Base-by-base conservation (phyloP, 2,888 invertebrate genomes). In the Thecophora atra region DNA sequence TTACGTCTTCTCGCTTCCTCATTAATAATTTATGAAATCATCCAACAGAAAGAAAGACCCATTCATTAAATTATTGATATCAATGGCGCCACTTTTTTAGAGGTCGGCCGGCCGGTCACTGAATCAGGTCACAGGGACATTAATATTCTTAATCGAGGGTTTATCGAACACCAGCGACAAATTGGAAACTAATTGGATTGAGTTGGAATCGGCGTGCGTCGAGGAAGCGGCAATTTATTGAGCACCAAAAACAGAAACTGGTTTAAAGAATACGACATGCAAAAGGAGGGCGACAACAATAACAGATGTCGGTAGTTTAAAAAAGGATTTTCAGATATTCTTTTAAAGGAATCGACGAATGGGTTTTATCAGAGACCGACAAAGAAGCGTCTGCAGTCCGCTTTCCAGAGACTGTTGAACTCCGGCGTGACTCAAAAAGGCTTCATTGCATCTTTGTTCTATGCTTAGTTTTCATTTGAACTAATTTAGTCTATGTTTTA, bases 1-100 rank as follows among this genome's bases (percentile, higher is more conserved):
- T 58, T 24, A 26, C 7, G 21, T 24, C 21, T n/a, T 1, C 19
- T 26, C 28, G 8, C 28, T 15, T 58, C 6, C 17, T 24, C 44
- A 58, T 56, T 24, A 28, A 42, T 69, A 69, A 69, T 72, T 68
- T 65, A 69, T 72, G 64, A 51, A 51, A 65, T 70, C 52, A 13
- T n/a, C 54, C 24, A 68, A 56, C 21, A 64, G 54, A 72, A 63
- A 58, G 28, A 54, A 63, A 58, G 28, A 58, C 28, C 58, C 58
- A 58, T 58, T 58, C 58, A 58, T 68, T 72, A n/a, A 37, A 42
- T 63, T 58, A 21, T 71, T 71, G 70, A 37, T 71, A 54, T 70
- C 42, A 24, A 15, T 64, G 37, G 30, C 44, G 64, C 64, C 71
- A 66, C 17, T 67, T 54, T 19, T 6, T 37, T 37, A 37, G 37